phyloP scores from a whole-genome alignment of 2,113 vertebrate genomes.

The Drymodes brunneopygia region DNA sequence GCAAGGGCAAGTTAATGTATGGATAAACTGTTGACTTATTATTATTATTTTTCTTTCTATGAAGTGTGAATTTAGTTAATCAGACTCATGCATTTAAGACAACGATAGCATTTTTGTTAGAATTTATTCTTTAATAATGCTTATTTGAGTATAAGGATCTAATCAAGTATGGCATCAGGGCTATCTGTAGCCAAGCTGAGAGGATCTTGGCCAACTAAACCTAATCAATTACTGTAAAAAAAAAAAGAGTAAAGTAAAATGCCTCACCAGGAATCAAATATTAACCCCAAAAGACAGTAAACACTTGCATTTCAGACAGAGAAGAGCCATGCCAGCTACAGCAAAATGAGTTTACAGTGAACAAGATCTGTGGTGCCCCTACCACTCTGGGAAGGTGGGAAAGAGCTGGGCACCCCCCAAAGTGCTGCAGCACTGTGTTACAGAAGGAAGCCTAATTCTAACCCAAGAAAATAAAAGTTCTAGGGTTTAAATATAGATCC shows the following conservation, averaged over 20 bases:
- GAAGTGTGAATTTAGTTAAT: background rate
- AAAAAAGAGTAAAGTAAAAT: background rate
- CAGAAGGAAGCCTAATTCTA: background rate
- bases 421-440: background rate
- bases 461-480: background rate
- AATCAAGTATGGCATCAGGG: background rate
- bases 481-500: background rate
- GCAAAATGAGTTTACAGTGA: background rate
- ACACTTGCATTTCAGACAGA: background rate
- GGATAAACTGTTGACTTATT: background rate
- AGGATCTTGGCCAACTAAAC: background rate
- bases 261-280: background rate
- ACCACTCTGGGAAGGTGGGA: rapidly evolving
- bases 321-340: background rate
- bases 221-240: background rate
- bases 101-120: background rate
- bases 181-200: background rate
- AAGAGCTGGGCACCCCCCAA: background rate
- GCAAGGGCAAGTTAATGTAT: background rate
- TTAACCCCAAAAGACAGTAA: background rate
- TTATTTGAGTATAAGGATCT: background rate
- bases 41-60: background rate
- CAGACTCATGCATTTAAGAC: background rate
- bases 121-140: background rate
- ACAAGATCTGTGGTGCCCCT: background rate